Percentiles rank a stretch among this genome's conserved stretches.
Conservation (phyloP, 2,113 vertebrate genomes). For the Capreolus pygargus region DNA sequence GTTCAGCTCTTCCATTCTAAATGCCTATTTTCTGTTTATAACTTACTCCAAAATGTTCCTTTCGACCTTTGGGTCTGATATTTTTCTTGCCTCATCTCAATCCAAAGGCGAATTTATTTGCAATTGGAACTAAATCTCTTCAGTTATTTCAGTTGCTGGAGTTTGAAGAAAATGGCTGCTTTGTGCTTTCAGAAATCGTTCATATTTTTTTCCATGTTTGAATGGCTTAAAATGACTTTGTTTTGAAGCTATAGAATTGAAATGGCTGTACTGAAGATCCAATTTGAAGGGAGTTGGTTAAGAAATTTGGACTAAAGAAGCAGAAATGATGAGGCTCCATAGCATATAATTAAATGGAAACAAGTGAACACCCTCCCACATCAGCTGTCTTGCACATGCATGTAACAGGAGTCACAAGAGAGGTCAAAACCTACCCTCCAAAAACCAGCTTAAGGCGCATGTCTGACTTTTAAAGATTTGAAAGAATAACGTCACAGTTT, state of each 20-base stretch:
- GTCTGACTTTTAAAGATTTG: not conserved
- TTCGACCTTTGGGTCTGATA: slow-evolving; percentile 68
- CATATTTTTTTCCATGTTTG: slow-evolving; percentile 56
- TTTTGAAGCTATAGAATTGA: slow-evolving; percentile 56
- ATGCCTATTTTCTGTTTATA: slow-evolving; percentile 72
- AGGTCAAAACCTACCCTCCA: not conserved
- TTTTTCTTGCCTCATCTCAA: slow-evolving; percentile 67
- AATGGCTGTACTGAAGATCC: slow-evolving; percentile 16
- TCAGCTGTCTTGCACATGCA: not conserved
- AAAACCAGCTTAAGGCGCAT: not conserved
- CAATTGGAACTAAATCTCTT: slow-evolving; percentile 72
- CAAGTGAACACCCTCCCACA: not conserved
- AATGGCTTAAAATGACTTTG: slow-evolving; percentile 70
- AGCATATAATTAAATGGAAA: not conserved
- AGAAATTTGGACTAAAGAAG: slow-evolving; percentile 51
- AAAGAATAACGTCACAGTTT: not conserved
- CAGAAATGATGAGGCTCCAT: not conserved
- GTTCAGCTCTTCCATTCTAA: slow-evolving; percentile 60
- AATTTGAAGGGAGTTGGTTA: slow-evolving; percentile 43
- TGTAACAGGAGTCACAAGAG: not conserved
- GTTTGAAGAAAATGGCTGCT: slow-evolving; percentile 69
- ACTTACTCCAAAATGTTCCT: slow-evolving; percentile 61
- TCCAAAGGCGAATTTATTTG: slow-evolving; percentile 71
- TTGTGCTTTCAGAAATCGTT: slow-evolving; percentile 65
- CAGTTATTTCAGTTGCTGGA: slow-evolving; percentile 70